Conservation (phyloP, 2,888 invertebrate species). For the Notodonta ziczac region DNA sequence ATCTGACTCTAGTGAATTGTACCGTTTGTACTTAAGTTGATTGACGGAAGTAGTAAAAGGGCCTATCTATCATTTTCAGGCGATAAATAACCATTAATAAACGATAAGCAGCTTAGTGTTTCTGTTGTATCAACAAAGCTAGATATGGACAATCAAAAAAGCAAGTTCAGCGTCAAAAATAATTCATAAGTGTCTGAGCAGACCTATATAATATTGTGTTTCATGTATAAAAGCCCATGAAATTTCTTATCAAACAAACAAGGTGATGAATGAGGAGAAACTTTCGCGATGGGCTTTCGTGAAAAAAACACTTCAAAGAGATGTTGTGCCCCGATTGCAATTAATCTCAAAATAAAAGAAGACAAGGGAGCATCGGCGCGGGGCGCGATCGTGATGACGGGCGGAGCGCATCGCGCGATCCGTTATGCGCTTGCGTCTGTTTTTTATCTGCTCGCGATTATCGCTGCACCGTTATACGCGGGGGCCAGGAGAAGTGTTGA, state of each 20-base stretch:
- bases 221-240: no score
- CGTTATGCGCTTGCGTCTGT: constrained; percentile 70
- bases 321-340: constrained; percentile 30
- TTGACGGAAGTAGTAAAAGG: no score
- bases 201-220: no score
- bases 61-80: no score
- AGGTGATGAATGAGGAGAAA: background rate
- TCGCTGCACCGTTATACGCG: constrained; percentile 35
- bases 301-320: constrained; percentile 16
- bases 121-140: no score
- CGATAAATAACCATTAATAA: no score
- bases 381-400: constrained; percentile 60
- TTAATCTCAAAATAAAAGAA: constrained; percentile 36
- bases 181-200: no score
- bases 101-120: no score
- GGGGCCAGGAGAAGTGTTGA: constrained; percentile 3
- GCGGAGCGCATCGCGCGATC: constrained; percentile 69
- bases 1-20: no score
- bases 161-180: no score
- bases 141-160: no score
- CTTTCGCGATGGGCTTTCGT: constrained; percentile 5
- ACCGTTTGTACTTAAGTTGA: no score
- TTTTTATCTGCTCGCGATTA: constrained; percentile 75
- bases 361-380: constrained; percentile 11
- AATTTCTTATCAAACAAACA: background rate